Conservation (phyloP, 2,113 vertebrate genomes). For the Spea multiplicata region DNA sequence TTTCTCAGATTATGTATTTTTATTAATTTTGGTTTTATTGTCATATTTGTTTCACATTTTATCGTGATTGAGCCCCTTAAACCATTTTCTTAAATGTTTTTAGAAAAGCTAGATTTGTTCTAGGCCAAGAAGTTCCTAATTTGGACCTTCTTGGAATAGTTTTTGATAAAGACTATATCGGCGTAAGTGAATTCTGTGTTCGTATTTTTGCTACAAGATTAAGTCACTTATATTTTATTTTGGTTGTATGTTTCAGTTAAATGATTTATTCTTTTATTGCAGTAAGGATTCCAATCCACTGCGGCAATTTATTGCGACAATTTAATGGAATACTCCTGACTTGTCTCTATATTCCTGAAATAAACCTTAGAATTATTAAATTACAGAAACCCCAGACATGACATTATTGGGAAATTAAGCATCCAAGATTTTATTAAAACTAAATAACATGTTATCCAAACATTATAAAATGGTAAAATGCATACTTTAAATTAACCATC, state of each 20-base stretch:
- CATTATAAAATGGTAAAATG: constrained; percentile 13
- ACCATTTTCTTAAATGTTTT: no score
- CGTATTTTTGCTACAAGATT: constrained; percentile 15
- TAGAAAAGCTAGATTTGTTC: no score
- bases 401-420: constrained; percentile 36
- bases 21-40: no score
- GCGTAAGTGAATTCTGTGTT: not conserved
- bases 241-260: constrained; percentile 38
- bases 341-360: constrained; percentile 40
- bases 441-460: constrained; percentile 34
- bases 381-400: constrained; percentile 40
- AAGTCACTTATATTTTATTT: constrained; percentile 32
- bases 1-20: no score
- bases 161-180: no score
- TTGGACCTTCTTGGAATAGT: no score
- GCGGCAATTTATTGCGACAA: constrained; percentile 46
- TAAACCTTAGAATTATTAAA: constrained; percentile 44
- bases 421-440: constrained; percentile 32
- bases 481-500: constrained; percentile 23
- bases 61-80: no score
- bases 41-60: no score
- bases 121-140: no score
- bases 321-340: constrained; percentile 44
- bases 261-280: constrained; percentile 46
- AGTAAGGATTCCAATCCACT: constrained; percentile 43